phyloP scores from a whole-genome alignment of 30 jellyfish, hydroid and myxozoan genomes.

The Pelagia noctiluca region DNA sequence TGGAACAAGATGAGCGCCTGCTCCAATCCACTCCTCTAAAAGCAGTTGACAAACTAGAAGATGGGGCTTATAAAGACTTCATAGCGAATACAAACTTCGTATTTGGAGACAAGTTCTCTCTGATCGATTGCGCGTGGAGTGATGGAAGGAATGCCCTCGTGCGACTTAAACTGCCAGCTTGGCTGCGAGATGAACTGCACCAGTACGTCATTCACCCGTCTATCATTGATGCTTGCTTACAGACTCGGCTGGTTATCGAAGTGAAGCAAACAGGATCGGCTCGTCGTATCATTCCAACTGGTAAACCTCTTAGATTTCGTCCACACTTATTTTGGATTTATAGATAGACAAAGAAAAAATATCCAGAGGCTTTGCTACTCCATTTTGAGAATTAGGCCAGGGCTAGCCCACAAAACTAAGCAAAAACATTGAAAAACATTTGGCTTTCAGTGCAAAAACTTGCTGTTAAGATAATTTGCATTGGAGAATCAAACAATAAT shows the following conservation, averaged over 20 bases:
- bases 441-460: no score
- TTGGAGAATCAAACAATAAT: no score
- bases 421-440: no score
- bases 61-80: background rate
- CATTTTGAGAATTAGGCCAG: no score
- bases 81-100: background rate
- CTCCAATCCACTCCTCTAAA: background rate
- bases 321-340: no score
- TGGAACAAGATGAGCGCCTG: background rate
- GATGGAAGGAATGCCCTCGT: background rate
- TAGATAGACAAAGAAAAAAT: no score
- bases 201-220: conserved; percentile 60
- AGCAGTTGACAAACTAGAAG: background rate
- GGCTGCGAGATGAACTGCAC: background rate
- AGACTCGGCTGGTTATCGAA: conserved; percentile 22
- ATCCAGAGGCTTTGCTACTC: no score
- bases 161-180: conserved; percentile 18
- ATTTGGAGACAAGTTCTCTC: conserved; percentile 25
- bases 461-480: no score
- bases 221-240: conserved; percentile 55
- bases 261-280: background rate
- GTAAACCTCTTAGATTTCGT: background rate
- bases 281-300: conserved; percentile 6
- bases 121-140: conserved; percentile 37
- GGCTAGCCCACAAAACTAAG: no score